Percentiles rank a stretch among this genome's conserved stretches.
Evolutionary conservation across 2,888 invertebrate genomes (phyloP).

Genomic region (Drosophila robusta): DNA sequence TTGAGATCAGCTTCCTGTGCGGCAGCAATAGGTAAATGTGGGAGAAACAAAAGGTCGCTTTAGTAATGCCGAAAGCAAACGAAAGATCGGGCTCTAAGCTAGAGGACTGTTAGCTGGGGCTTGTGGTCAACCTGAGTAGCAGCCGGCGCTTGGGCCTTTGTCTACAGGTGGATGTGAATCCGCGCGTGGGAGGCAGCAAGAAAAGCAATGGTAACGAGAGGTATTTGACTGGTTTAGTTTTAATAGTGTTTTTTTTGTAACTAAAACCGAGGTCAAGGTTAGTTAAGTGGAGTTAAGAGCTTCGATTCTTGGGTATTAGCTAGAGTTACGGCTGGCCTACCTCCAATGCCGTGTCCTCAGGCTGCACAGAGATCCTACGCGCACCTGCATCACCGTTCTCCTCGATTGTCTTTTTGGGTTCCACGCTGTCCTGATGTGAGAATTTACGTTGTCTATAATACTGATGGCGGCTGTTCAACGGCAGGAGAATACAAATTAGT

Average conservation of each 20-base stretch:
- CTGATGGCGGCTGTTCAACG: slow-evolving; percentile 86
- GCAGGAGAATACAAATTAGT: neutral
- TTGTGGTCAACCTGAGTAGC: slow-evolving; percentile 70
- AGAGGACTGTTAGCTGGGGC: slow-evolving; percentile 33
- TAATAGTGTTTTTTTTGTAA: neutral
- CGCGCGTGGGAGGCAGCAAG: slow-evolving; percentile 52
- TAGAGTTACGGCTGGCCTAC: slow-evolving; percentile 81
- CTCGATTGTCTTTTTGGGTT: slow-evolving; percentile 81
- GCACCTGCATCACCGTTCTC: slow-evolving; percentile 83
- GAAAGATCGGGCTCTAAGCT: neutral
- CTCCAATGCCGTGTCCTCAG: slow-evolving; percentile 91
- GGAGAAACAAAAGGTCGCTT: neutral
- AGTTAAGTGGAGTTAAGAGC: neutral
- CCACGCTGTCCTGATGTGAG: slow-evolving; percentile 91
- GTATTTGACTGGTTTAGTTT: slow-evolving; percentile 37
- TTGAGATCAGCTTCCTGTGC: slow-evolving; percentile 90
- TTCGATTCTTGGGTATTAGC: slow-evolving; percentile 2
- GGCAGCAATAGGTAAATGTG: neutral
- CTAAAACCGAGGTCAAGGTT: slow-evolving; percentile 24
- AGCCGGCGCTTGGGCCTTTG: slow-evolving; percentile 75
- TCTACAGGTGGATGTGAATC: slow-evolving; percentile 64
- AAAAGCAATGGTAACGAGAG: slow-evolving; percentile 55
- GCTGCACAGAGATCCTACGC: slow-evolving; percentile 89
- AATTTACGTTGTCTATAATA: slow-evolving; percentile 90
- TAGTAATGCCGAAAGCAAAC: slow-evolving; percentile 7